These are phyloP conservation scores for Oxystoma pomonae DNA, from an alignment of 2,888 invertebrate species.

Conservation along the genomic window DNA sequence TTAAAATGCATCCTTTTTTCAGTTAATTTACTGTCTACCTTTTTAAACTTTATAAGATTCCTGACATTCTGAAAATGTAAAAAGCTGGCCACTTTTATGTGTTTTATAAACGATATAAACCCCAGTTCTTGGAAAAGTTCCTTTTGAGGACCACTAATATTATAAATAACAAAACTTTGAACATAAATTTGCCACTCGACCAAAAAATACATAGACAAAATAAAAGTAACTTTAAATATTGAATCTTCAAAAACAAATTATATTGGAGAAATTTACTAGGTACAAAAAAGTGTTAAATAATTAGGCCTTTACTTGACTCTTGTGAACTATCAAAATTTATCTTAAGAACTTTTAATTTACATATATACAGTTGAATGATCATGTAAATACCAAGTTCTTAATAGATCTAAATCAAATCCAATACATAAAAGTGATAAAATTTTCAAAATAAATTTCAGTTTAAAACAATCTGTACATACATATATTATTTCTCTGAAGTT, in stretches of 20 bases:
- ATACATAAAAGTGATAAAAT: too few relatives aligned
- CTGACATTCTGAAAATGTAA: constrained; percentile 14
- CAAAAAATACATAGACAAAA: too few relatives aligned
- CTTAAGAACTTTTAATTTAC: too few relatives aligned
- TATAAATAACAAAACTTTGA: background rate
- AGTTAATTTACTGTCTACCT: constrained; percentile 22
- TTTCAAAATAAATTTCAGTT: background rate
- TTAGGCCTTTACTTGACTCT: too few relatives aligned
- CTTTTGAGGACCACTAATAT: background rate
- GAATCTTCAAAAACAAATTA: too few relatives aligned
- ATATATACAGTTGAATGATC: too few relatives aligned
- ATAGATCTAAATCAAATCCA: too few relatives aligned
- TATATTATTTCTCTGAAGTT: constrained; percentile 1
- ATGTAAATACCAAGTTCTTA: too few relatives aligned
- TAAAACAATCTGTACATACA: background rate
- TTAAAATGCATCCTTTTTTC: constrained; percentile 9
- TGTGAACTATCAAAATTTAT: too few relatives aligned
- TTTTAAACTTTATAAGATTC: constrained; percentile 21
- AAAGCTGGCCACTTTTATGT: background rate
- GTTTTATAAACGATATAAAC: background rate
- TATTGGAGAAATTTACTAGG: too few relatives aligned
- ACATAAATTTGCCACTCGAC: background rate
- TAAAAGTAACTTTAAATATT: too few relatives aligned
- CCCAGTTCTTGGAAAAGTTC: background rate
- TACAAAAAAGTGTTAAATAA: too few relatives aligned